These are phyloP conservation scores for Scaptomyza graminum DNA, from an alignment of 1,140 invertebrate genomes.

Conservation along the genomic window DNA sequence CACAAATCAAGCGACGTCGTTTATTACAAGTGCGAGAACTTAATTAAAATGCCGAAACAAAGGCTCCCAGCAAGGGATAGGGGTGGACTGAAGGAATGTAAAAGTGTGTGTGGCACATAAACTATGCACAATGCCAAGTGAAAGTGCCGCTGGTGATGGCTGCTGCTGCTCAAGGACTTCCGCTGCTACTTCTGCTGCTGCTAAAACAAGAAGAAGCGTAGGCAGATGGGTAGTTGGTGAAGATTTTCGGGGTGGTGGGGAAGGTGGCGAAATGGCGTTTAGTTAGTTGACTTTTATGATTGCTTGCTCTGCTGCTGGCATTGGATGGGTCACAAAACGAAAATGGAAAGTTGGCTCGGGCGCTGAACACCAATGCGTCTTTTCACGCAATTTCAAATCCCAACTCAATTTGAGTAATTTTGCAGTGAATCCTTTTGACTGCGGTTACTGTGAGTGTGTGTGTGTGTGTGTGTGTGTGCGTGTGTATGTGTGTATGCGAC, in stretches of 20 bases:
- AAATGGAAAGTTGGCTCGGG: constrained; percentile 49
- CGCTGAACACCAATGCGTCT: constrained; percentile 56
- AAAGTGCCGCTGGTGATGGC: constrained; percentile 61
- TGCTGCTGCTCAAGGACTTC: constrained; percentile 37
- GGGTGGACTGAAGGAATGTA: not conserved
- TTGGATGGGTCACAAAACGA: constrained; percentile 33
- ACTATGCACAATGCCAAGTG: constrained; percentile 75
- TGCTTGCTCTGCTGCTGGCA: constrained; percentile 47
- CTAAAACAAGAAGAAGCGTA: constrained; percentile 38
- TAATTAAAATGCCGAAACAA: constrained; percentile 80
- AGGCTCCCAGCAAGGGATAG: constrained; percentile 25
- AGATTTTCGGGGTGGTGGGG: too few relatives aligned
- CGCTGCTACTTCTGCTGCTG: constrained; percentile 10
- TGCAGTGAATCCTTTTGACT: constrained; percentile 75
- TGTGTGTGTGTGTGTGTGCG: too few relatives aligned
- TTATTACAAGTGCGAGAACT: constrained; percentile 81
- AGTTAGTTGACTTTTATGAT: constrained; percentile 79
- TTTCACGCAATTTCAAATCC: constrained; percentile 81
- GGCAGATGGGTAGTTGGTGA: constrained; percentile 6
- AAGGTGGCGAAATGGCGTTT: constrained; percentile 16
- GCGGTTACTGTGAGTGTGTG: constrained; percentile 36
- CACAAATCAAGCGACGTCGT: constrained; percentile 77
- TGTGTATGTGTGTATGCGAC: not conserved
- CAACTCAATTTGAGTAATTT: constrained; percentile 82
- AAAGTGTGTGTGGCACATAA: constrained; percentile 48